phyloP scores from a whole-genome alignment of 2,797 vertebrate genomes.

The Botia almorhae region DNA sequence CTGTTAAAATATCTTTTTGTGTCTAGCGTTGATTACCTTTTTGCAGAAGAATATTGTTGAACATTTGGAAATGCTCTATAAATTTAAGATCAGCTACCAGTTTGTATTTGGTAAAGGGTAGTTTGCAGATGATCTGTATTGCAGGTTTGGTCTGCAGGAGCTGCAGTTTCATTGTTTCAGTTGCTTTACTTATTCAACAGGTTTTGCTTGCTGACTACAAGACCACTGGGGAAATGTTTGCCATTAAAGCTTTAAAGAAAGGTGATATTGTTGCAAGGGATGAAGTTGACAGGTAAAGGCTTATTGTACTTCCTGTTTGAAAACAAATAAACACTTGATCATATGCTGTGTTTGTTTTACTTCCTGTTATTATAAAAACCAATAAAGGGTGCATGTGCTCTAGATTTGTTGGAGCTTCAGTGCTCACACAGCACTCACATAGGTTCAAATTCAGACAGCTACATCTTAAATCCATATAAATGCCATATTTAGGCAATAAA shows the following conservation, averaged over 20 bases:
- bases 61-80: not conserved
- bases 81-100: no score
- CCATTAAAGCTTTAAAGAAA: slow-evolving; percentile 99
- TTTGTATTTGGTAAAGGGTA: not conserved
- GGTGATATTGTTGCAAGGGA: slow-evolving; percentile 97
- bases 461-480: no score
- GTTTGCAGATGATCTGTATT: not conserved
- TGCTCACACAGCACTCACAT: no score
- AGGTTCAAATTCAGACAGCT: no score
- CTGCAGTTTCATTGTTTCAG: slow-evolving; percentile 1
- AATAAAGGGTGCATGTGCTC: no score
- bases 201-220: slow-evolving; percentile 97
- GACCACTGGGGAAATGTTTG: slow-evolving; percentile 99
- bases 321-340: not conserved
- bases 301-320: not conserved
- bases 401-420: no score
- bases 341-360: no score
- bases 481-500: no score
- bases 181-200: slow-evolving; percentile 70
- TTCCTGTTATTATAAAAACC: no score
- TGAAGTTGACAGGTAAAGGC: slow-evolving; percentile 95
- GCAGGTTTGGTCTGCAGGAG: not conserved
- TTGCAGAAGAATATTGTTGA: not conserved
- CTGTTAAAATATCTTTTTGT: no score
- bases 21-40: no score